phyloP scores from a whole-genome alignment of 2,113 vertebrate genomes.

The Bufo gargarizans region DNA sequence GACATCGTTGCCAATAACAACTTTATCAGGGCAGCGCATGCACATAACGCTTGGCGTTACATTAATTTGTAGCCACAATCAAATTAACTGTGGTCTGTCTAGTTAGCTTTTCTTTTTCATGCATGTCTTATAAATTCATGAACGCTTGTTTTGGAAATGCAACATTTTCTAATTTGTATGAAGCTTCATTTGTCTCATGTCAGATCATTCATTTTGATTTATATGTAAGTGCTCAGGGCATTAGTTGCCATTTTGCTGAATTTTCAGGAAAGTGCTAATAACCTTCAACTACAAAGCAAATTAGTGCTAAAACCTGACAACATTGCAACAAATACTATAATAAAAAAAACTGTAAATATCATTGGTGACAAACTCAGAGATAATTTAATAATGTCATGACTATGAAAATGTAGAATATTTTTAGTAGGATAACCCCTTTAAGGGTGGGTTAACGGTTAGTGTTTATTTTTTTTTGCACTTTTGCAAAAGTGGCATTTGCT shows the following conservation, averaged over 20 bases:
- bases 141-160: constrained; percentile 69
- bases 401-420: too few relatives aligned
- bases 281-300: constrained; percentile 57
- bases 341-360: neutral
- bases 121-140: constrained; percentile 82
- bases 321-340: neutral
- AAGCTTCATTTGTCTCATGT: constrained; percentile 75
- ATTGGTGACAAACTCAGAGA: neutral
- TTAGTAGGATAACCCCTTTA: too few relatives aligned
- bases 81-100: constrained; percentile 83
- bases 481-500: too few relatives aligned
- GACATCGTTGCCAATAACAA: constrained; percentile 89
- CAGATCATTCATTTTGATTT: constrained; percentile 73
- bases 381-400: neutral
- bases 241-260: constrained; percentile 64
- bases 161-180: constrained; percentile 71
- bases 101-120: constrained; percentile 82
- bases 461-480: too few relatives aligned
- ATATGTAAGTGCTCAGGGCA: constrained; percentile 63
- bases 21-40: constrained; percentile 92
- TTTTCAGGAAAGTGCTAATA: constrained; percentile 61
- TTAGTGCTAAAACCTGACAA: neutral
- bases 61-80: constrained; percentile 77
- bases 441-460: too few relatives aligned
- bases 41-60: constrained; percentile 75